Percentiles rank a stretch among this genome's conserved stretches.
Evolutionary conservation across 2,888 invertebrate genomes (phyloP).

Genomic region (Drosophila meridionalis): DNA sequence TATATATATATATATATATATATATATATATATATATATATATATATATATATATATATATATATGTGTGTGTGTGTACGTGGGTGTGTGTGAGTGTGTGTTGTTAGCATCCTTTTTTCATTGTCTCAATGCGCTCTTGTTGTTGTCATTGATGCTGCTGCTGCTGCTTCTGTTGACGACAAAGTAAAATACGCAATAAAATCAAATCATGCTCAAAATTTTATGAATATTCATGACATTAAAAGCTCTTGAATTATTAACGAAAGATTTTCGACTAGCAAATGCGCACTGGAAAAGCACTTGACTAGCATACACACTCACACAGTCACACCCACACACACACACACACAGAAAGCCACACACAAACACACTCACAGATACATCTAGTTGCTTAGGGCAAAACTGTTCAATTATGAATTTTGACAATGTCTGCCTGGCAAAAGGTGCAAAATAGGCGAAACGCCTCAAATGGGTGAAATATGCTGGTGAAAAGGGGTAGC

Average conservation of each 20-base stretch:
- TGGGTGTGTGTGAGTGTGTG: background rate
- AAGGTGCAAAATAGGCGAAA: slow-evolving; percentile 74
- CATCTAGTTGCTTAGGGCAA: slow-evolving; percentile 26
- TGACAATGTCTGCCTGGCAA: slow-evolving; percentile 69
- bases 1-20: background rate
- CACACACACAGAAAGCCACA: slow-evolving; percentile 25
- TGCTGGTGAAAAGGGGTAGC: background rate
- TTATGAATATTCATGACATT: slow-evolving; percentile 81
- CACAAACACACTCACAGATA: slow-evolving; percentile 25
- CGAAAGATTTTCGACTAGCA: slow-evolving; percentile 75
- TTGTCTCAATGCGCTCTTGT: slow-evolving; percentile 7
- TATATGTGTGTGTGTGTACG: background rate
- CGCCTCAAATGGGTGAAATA: slow-evolving; percentile 25
- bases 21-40: background rate
- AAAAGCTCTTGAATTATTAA: slow-evolving; percentile 81
- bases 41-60: background rate
- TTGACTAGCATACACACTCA: slow-evolving; percentile 52
- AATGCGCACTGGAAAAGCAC: slow-evolving; percentile 70
- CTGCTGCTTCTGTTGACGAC: slow-evolving; percentile 35
- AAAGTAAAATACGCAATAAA: slow-evolving; percentile 74
- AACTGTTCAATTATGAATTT: slow-evolving; percentile 80
- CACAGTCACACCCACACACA: slow-evolving; percentile 21
- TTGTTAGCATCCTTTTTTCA: slow-evolving; percentile 24
- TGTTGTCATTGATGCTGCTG: slow-evolving; percentile 21
- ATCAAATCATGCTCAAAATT: slow-evolving; percentile 79